Evolutionary conservation across 1,140 invertebrate species (phyloP).

Genomic region (Dreissena rostriformis): DNA sequence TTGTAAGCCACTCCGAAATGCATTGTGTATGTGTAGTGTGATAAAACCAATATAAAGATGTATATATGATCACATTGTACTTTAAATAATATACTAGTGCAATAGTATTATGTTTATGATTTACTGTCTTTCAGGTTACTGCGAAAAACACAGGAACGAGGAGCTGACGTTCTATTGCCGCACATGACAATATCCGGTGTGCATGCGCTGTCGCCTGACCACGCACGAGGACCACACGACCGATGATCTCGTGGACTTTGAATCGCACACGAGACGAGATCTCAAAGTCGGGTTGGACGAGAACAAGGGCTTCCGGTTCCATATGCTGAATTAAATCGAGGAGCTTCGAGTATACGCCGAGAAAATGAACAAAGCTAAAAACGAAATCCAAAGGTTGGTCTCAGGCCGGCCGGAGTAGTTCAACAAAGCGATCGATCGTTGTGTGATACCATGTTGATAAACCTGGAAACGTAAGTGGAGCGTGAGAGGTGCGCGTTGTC

Average conservation of each 20-base stretch:
- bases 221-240: constrained; percentile 59
- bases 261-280: constrained; percentile 21
- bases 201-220: constrained; percentile 63
- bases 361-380: constrained; percentile 43
- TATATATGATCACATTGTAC: no score
- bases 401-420: constrained; percentile 38
- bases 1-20: no score
- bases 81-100: no score
- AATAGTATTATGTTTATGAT: no score
- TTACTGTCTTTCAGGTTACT: constrained; percentile 37
- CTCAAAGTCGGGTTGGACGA: constrained; percentile 40
- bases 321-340: constrained; percentile 51
- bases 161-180: constrained; percentile 60
- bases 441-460: constrained; percentile 42
- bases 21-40: no score
- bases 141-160: constrained; percentile 57
- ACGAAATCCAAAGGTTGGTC: constrained; percentile 39
- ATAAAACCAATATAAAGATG: no score
- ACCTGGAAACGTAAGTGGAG: constrained; percentile 50
- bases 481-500: constrained; percentile 47
- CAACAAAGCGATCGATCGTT: constrained; percentile 55
- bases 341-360: constrained; percentile 51
- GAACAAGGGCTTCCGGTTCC: constrained; percentile 26
- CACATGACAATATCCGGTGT: constrained; percentile 53
- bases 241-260: constrained; percentile 58